Evolutionary conservation across 2,113 vertebrate species (phyloP), one percentile per base, ranked within the genome.

Genomic region (Sisor rabdophorus): DNA sequence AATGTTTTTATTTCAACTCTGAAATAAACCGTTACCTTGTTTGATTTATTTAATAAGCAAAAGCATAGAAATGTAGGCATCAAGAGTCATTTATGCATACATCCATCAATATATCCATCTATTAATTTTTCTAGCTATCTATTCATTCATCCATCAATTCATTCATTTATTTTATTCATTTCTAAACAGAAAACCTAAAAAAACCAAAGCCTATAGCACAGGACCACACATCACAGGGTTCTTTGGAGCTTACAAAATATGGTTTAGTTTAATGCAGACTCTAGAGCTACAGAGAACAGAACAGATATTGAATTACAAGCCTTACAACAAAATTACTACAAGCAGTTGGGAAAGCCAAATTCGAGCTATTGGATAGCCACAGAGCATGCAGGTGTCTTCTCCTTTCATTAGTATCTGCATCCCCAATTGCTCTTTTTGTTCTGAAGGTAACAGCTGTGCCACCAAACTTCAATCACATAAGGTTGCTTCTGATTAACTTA

Each of bases 221-320:
- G 40, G 4, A 44, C 40, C 5, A 1, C 40, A 44, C 40, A 44
- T 44, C 8, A 44, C 40, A 44, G 55, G 30, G 40, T 24, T 22
- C 30, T 68, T 24, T 30, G 6, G 12, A 16, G 54, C 32, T 73
- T 24, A 48, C 10, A 54, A 55, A 20, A 68, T 60, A 16, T 71
- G 47, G 32, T 81, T 75, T n/a, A 78, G 70, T 78, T 77, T 30
- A 63, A n/a, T 48, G 74, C 53, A 55, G 48, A 13, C 12, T 65
- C 61, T 65, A 22, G 20, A 19, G 55, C 55, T 24, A 26, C 24
- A 71, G 30, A 32, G 4, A 28, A 4, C 30, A 76, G 61, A 68
- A 56, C 11, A 40, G 61, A n/a, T 24, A 36, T 67, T 32, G 55
- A 40, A 53, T 56, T 24, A 76, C 22, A 67, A 36, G 48, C 32